These are phyloP conservation scores for Ceratina australensis DNA, from an alignment of 1,140 invertebrate genomes.

Conservation along the genomic window DNA sequence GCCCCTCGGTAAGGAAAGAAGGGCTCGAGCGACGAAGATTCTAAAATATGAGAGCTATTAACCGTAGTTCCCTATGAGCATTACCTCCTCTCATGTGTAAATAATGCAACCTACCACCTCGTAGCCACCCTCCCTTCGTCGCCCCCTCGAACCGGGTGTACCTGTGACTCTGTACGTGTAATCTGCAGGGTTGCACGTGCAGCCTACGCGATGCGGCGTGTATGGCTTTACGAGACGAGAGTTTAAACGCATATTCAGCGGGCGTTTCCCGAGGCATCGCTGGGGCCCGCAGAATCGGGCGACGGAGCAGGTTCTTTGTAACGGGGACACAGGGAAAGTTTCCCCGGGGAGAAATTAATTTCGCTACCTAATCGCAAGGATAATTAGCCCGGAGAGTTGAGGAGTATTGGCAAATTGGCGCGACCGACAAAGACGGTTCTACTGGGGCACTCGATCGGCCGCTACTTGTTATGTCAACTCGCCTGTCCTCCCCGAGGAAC, in stretches of 20 bases:
- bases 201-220: background rate
- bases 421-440: background rate
- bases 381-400: constrained; percentile 28
- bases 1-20: constrained; percentile 44
- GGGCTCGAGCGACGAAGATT: constrained; percentile 58
- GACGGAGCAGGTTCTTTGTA: constrained; percentile 27
- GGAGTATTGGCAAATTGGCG: constrained; percentile 22
- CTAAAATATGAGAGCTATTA: constrained; percentile 75
- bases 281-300: background rate
- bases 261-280: constrained; percentile 10
- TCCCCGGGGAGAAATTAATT: constrained; percentile 37
- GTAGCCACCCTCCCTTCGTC: background rate
- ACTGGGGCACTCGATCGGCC: constrained; percentile 4
- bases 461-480: constrained; percentile 27
- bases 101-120: constrained; percentile 64
- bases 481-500: background rate
- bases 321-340: constrained; percentile 21
- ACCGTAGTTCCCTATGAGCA: constrained; percentile 65
- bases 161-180: background rate
- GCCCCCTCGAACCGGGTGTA: too few species aligned
- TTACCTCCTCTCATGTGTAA: constrained; percentile 68
- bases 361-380: constrained; percentile 27
- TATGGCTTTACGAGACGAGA: constrained; percentile 5
- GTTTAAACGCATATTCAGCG: constrained; percentile 34
- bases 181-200: too few species aligned